Evolutionary conservation across 2,113 vertebrate species (phyloP), one percentile per base, ranked within the genome.

Genomic region (Scomber scombrus): DNA sequence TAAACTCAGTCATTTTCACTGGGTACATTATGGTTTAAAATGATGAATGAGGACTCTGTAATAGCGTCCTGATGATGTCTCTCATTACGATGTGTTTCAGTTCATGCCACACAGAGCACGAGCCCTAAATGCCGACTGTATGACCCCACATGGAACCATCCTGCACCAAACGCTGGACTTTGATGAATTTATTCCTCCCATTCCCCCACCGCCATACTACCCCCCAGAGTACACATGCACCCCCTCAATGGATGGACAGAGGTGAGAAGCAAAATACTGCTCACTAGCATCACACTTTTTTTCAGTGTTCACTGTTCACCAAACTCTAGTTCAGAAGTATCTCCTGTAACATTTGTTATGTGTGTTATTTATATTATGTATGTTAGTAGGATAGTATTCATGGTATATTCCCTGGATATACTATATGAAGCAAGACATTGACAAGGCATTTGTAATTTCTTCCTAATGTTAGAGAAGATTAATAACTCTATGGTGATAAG

Each of bases 141-240:
- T 97, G 96, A 97, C 96, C 6, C 96, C 97, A 0, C 97, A 96
- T 0, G 97, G 97, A 78, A 96, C 97, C 14, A 94, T 97, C 60
- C 94, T 98, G 65, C 98, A 98, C 89, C 98, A 99, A 50, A 97
- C 96, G 0, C 63, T 99, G 95, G 98, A 98, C 92, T 99, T 99
- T 15, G 98, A 99, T 14, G 98, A 99, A 92, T 99, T 99, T 80
- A 96, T 99, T 34, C 95, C 97, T 5, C 98, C 98, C 0, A 97
- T 99, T 13, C 98, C 98, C 0, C 98, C 98, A 4, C 98, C 98
- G 0, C 98, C 98, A 4, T 99, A 99, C 86, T 99, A 99, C 92
- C 98, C 98, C 0, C 98, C 98, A 0, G 98, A 99, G 62, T 99
- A 99, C 77, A 97, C 95, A 93, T 97, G 97, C 83, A 98, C 97